Percentiles rank a stretch among this genome's conserved stretches.
These are phyloP conservation scores for Caenorhabditis doughertyi DNA, from an alignment of 2,888 invertebrate species.

Conservation along the genomic window DNA sequence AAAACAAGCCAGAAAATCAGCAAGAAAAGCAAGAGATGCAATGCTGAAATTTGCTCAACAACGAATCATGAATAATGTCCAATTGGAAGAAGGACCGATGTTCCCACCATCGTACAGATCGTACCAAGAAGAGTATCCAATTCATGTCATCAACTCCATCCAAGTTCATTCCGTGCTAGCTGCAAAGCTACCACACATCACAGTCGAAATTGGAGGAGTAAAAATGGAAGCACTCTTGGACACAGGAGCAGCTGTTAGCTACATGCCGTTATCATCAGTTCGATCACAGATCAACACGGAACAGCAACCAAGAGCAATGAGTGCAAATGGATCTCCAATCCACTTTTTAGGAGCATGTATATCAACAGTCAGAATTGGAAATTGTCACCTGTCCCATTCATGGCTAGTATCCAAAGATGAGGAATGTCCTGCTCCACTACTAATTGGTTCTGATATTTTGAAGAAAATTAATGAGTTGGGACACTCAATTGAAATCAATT, in stretches of 20 bases:
- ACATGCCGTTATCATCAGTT: not conserved
- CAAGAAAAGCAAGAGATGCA: not conserved
- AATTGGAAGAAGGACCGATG: not conserved
- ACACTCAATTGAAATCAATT: not conserved
- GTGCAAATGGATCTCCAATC: slow-evolving; percentile 15
- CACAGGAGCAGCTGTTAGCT: slow-evolving; percentile 14
- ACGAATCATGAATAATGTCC: not conserved
- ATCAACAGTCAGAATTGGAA: not conserved
- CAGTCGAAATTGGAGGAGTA: not conserved
- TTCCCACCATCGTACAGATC: no score
- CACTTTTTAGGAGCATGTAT: slow-evolving; percentile 1
- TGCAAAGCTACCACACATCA: not conserved
- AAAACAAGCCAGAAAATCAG: not conserved
- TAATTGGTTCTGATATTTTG: slow-evolving; percentile 4
- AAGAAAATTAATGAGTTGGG: slow-evolving; percentile 7
- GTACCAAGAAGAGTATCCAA: not conserved
- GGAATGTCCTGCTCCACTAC: slow-evolving; percentile 14
- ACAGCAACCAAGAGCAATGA: not conserved
- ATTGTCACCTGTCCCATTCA: not conserved
- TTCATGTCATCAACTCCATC: not conserved
- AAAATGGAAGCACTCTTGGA: slow-evolving; percentile 3
- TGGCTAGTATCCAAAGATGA: not conserved
- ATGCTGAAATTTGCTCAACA: not conserved
- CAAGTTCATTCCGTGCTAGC: not conserved
- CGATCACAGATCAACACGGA: not conserved